phyloP scores from a whole-genome alignment of 2,113 vertebrate species.

The Laterallus jamaicensis region DNA sequence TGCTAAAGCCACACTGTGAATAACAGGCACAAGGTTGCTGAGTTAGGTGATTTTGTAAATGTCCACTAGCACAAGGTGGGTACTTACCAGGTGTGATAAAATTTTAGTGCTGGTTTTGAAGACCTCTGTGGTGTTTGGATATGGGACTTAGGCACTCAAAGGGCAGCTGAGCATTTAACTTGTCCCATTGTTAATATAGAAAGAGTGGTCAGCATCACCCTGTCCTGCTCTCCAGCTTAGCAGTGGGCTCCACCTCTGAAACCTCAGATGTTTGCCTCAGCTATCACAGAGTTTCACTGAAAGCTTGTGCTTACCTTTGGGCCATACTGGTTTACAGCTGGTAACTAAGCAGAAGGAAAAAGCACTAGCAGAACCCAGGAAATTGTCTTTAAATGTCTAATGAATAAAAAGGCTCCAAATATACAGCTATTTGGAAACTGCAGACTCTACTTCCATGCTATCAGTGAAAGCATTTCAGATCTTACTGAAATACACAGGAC shows the following conservation, averaged over 20 bases:
- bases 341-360: neutral
- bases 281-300: neutral
- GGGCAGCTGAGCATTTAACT: neutral
- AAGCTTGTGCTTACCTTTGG: neutral
- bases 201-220: neutral
- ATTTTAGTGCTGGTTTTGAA: neutral
- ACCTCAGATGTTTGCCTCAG: neutral
- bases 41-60: neutral
- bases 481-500: neutral
- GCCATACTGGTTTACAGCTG: neutral
- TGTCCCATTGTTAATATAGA: neutral
- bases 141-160: neutral
- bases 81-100: neutral
- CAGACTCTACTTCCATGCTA: neutral
- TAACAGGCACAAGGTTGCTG: neutral
- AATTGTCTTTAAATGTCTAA: neutral
- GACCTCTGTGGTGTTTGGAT: neutral
- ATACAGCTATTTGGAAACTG: neutral
- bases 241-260: neutral
- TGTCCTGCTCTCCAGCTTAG: neutral
- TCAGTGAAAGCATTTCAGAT: neutral
- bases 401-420: neutral
- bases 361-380: neutral
- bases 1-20: neutral
- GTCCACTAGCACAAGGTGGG: neutral